Evolutionary conservation across 2,888 invertebrate species (phyloP).

Genomic region (Pinctada fucata): DNA sequence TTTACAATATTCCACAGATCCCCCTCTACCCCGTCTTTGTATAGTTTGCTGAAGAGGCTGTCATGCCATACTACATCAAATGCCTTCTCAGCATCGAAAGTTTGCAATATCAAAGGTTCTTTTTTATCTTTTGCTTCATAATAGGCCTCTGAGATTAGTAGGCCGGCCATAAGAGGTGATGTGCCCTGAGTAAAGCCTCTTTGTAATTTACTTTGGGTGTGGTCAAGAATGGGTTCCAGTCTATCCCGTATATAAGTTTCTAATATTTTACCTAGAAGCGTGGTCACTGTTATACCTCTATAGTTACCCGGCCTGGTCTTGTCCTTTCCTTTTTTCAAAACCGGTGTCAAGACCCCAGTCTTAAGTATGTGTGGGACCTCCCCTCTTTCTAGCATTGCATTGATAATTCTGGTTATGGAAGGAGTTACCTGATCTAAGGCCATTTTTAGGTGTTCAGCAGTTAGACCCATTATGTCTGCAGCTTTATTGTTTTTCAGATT

Average conservation of each 20-base stretch:
- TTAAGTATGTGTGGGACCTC: constrained; percentile 14
- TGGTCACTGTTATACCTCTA: constrained; percentile 23
- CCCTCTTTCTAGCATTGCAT: not conserved
- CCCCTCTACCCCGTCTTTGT: not conserved
- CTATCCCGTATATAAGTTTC: not conserved
- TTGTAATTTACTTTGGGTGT: constrained; percentile 11
- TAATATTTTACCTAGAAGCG: constrained; percentile 11
- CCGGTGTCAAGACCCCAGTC: constrained; percentile 10
- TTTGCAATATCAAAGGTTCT: not conserved
- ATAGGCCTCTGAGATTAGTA: not conserved
- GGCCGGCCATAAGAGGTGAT: constrained; percentile 7
- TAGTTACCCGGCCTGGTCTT: constrained; percentile 21
- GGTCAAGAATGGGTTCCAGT: not conserved
- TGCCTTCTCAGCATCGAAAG: constrained; percentile 22
- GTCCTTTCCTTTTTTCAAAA: constrained; percentile 17
- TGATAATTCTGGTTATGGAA: not conserved
- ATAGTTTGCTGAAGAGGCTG: constrained; percentile 5
- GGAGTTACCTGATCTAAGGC: not conserved
- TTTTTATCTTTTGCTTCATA: constrained; percentile 12
- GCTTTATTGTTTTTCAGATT: constrained; percentile 9
- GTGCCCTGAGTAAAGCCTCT: constrained; percentile 21
- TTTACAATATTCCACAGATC: constrained; percentile 14
- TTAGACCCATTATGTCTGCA: constrained; percentile 9
- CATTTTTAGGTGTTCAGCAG: constrained; percentile 24
- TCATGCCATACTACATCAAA: constrained; percentile 21